Conservation (phyloP, 37 sponge, comb jelly and placozoan species). For the Ianthella basta region DNA sequence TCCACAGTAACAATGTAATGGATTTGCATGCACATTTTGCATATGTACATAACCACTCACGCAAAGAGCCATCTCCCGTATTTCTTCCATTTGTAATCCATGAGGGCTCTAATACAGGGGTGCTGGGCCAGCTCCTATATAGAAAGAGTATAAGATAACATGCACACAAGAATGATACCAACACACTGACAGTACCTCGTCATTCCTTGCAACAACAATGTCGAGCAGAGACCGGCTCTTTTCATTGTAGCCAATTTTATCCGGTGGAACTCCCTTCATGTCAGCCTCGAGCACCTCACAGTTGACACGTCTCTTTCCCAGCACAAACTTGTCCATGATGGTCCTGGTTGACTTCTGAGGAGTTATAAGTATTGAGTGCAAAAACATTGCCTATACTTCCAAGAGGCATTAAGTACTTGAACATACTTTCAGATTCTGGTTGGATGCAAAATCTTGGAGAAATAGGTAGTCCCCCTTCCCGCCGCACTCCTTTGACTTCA, state of each 20-base stretch:
- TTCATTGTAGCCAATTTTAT: not conserved
- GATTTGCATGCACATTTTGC: too few relatives aligned
- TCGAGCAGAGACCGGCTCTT: not conserved
- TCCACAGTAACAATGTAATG: too few relatives aligned
- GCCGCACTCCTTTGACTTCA: too few relatives aligned
- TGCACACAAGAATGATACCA: too few relatives aligned
- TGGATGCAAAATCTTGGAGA: too few relatives aligned
- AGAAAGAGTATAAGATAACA: too few relatives aligned
- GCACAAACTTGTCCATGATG: conserved; percentile 18
- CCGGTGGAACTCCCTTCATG: not conserved
- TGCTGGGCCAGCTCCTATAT: conserved; percentile 4
- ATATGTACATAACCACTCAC: not conserved
- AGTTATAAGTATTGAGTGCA: too few relatives aligned
- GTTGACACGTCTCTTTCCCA: conserved; percentile 15
- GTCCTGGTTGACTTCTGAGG: conserved; percentile 1
- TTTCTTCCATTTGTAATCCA: conserved; percentile 23
- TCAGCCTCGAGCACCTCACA: conserved; percentile 22
- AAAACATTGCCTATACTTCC: too few relatives aligned
- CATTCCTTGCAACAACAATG: not conserved
- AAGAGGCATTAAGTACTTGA: too few relatives aligned
- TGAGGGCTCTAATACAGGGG: not conserved
- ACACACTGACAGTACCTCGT: not conserved
- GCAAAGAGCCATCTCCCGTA: not conserved
- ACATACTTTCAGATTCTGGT: too few relatives aligned
- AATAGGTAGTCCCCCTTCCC: too few relatives aligned